A percentile compares a stretch with the other conserved stretches of the same genome.
phyloP scores from a whole-genome alignment of 2,797 vertebrate genomes.

The Sebastes nivosus region DNA sequence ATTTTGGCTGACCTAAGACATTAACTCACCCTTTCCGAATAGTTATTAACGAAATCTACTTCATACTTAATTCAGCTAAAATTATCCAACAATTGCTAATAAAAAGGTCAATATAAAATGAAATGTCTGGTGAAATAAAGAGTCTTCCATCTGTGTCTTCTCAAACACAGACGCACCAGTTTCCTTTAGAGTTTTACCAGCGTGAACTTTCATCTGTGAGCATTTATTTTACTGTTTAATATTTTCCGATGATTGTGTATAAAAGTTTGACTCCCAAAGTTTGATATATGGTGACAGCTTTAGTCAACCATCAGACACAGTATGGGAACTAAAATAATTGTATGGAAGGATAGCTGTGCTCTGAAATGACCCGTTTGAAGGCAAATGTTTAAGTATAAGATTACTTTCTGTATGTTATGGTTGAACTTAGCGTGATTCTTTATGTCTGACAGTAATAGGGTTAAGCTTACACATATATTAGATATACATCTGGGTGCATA shows the following conservation, averaged over 20 bases:
- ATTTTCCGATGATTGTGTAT: constrained; percentile 36
- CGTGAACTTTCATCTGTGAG: constrained; percentile 1
- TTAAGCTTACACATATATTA: not conserved
- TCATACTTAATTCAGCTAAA: not conserved
- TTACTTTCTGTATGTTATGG: constrained; percentile 33
- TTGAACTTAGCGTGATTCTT: constrained; percentile 13
- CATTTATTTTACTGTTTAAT: constrained; percentile 31
- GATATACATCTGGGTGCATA: not conserved
- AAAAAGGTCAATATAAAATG: not conserved
- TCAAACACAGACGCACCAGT: not conserved
- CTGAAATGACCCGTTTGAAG: constrained; percentile 51
- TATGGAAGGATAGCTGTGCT: not conserved
- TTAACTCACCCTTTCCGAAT: not conserved
- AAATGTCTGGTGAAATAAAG: not conserved
- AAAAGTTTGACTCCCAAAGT: constrained; percentile 7
- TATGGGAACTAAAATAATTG: constrained; percentile 35
- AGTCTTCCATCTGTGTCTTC: not conserved
- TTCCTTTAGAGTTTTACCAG: constrained; percentile 9
- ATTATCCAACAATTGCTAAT: not conserved
- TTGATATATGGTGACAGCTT: constrained; percentile 59
- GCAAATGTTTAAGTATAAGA: constrained; percentile 23
- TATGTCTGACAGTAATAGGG: constrained; percentile 3
- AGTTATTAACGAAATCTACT: constrained; percentile 1
- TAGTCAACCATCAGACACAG: constrained; percentile 60
- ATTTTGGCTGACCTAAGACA: not conserved